Evolutionary conservation across 2,113 vertebrate species (phyloP), one percentile per base, ranked within the genome.

Genomic region (Cervus canadensis): DNA sequence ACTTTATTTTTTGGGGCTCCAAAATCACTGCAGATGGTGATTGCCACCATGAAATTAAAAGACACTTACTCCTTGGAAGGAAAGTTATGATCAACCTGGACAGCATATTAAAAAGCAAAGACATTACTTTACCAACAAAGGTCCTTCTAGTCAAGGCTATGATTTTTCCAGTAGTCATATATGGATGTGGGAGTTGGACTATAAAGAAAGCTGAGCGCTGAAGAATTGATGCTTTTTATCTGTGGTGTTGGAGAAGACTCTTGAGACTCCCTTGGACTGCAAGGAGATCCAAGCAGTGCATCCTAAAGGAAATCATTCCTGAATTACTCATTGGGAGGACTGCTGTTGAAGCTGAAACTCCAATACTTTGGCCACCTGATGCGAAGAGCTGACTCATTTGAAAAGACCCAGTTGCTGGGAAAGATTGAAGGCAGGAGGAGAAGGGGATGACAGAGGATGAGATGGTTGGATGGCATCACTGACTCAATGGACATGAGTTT

Each of bases 401-500:
- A 67, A n/a, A 19, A 67, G 62, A n/a, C 16, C 33, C 16, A 19
- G 62, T 10, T 67, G 62, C 33, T 67, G 2, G 1, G 62, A 67
- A 10, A 19, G 33, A 67, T 67, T 19, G 16, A 10, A 5, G 62
- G 62, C 62, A 67, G 7, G 62, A 67, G 30, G 30, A 67, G 33
- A 64, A 67, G 16, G 62, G 62, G 62, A n/a, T 0, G 3, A 10
- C 33, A n/a, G 62, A 67, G 33, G 4, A 67, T 67, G 62, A n/a
- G 4, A 19, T 67, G 4, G 8, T 19, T 67, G 62, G 62, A n/a
- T 67, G 0, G 4, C n/a, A 67, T 67, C 62, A 67, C 16, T 0
- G 1, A n/a, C 33, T 67, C 33, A 19, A 67, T 67, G 16, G 62
- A n/a, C 7, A n/a, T 36, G 33, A 36, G 33, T 67, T 10, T 67